phyloP scores from a whole-genome alignment of 2,888 invertebrate species.

The Calameuta idolon region DNA sequence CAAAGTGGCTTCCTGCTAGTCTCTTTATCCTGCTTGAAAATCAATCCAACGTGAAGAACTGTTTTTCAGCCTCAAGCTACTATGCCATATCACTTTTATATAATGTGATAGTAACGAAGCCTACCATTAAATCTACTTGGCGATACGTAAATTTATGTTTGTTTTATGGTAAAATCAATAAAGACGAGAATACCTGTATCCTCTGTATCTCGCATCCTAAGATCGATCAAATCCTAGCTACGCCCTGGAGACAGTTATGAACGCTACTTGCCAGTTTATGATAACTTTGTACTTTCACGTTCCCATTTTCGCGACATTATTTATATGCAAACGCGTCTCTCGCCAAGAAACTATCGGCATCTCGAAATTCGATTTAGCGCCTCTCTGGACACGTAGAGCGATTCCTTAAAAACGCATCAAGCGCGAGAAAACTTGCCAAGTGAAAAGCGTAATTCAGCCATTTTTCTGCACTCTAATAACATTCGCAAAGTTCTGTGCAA shows the following conservation, averaged over 20 bases:
- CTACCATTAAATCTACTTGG: neutral
- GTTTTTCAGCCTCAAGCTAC: neutral
- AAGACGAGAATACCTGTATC: conserved; percentile 6
- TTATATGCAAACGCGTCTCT: conserved; percentile 48
- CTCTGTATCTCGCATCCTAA: conserved; percentile 7
- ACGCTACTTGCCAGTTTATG: conserved; percentile 11
- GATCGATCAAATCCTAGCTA: neutral
- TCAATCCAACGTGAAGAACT: neutral
- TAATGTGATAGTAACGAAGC: neutral
- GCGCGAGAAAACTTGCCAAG: conserved; percentile 38
- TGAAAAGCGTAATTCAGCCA: neutral
- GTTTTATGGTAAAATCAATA: neutral
- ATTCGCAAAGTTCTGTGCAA: neutral
- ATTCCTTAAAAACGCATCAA: conserved; percentile 42
- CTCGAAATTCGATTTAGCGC: conserved; percentile 50
- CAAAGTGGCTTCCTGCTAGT: neutral
- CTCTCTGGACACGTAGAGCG: conserved; percentile 39
- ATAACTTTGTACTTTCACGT: conserved; percentile 43
- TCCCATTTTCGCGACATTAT: conserved; percentile 50
- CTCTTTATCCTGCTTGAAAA: neutral
- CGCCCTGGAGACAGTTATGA: neutral
- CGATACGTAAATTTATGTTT: conserved; percentile 43
- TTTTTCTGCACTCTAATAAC: neutral
- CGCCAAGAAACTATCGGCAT: conserved; percentile 31
- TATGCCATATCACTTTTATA: neutral